Evolutionary conservation across 2,113 vertebrate species (phyloP).

Genomic region (Periophthalmus modestus): DNA sequence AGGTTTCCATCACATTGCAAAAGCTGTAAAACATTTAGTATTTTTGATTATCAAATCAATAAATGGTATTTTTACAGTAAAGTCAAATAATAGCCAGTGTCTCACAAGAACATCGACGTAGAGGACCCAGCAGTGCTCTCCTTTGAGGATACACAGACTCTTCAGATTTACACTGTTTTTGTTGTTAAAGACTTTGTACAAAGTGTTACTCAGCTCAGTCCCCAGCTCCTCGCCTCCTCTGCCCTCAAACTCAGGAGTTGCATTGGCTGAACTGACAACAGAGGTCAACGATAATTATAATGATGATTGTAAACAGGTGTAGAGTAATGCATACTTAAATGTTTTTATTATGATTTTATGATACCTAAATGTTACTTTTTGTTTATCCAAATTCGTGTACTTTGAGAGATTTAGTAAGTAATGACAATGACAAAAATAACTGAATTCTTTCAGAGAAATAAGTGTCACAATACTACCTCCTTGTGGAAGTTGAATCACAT

Average conservation of each 20-base stretch:
- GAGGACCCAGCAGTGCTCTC: constrained; percentile 96
- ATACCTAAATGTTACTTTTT: too few relatives aligned
- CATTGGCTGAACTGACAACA: constrained; percentile 88
- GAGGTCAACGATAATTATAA: too few relatives aligned
- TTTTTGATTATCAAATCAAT: background rate
- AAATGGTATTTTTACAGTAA: background rate
- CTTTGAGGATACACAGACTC: constrained; percentile 85
- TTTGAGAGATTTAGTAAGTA: background rate
- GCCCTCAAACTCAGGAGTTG: constrained; percentile 95
- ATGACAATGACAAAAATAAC: background rate
- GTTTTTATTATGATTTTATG: too few relatives aligned
- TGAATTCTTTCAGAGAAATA: background rate
- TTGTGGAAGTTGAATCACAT: constrained; percentile 34
- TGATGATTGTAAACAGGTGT: too few relatives aligned
- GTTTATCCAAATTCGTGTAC: too few relatives aligned
- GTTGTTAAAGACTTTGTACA: constrained; percentile 91
- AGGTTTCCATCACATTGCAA: constrained; percentile 95
- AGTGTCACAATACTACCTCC: constrained; percentile 40
- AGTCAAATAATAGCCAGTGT: background rate
- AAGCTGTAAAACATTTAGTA: constrained; percentile 75
- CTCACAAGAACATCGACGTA: constrained; percentile 95
- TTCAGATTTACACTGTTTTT: constrained; percentile 82
- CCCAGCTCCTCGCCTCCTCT: constrained; percentile 95
- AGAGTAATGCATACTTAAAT: background rate
- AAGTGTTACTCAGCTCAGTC: constrained; percentile 86